Conservation (phyloP, 2,113 vertebrate species). For the Oncorhynchus mykiss region DNA sequence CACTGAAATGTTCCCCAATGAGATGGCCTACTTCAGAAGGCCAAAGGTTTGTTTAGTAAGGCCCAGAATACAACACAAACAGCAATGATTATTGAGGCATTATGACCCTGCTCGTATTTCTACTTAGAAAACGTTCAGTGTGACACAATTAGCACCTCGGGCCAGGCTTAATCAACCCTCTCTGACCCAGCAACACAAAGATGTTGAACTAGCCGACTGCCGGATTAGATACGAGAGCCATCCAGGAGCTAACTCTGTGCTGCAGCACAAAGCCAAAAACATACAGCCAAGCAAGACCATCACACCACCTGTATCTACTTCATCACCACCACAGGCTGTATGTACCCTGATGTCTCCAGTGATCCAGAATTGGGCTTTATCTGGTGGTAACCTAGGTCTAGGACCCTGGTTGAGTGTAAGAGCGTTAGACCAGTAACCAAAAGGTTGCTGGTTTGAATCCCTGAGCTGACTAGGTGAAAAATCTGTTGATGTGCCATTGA, state of each 20-base stretch:
- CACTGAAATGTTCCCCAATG: neutral
- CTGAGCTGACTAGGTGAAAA: too few species aligned
- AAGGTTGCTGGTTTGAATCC: too few species aligned
- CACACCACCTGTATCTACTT: neutral
- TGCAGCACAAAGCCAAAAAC: neutral
- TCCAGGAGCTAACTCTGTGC: neutral
- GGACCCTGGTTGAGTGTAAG: neutral
- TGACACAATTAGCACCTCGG: neutral
- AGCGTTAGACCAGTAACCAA: too few species aligned
- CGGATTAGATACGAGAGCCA: neutral
- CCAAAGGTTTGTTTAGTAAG: neutral
- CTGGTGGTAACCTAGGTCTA: neutral
- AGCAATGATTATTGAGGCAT: neutral
- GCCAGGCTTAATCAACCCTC: too few species aligned
- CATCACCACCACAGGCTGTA: neutral
- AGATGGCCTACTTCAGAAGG: neutral
- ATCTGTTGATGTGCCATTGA: too few species aligned
- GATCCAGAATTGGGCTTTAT: neutral
- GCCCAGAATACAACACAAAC: neutral
- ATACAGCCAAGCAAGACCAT: neutral
- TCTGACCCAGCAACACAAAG: neutral
- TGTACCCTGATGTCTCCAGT: neutral
- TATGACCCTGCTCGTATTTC: neutral
- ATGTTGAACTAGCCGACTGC: neutral
- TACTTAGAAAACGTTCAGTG: neutral